Base-by-base conservation (phyloP, 2,797 vertebrate species). In the Neopelma chrysocephalum region DNA sequence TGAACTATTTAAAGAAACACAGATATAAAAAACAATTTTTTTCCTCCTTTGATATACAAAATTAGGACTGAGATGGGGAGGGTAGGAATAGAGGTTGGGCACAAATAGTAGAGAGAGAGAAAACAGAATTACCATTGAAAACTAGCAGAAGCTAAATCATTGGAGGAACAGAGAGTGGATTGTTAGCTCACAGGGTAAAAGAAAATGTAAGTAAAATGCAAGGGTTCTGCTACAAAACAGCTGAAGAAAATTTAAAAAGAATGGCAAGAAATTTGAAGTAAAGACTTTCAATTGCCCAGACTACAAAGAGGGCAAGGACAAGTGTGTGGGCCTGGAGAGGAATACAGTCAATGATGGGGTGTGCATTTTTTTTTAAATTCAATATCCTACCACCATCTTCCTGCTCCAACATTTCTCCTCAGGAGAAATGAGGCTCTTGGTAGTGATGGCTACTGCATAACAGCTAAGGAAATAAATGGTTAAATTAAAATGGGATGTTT, bases 51-150 rank as follows among this genome's bases (percentile, higher is more conserved):
- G 21, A 70, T 86, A 34, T 61, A 82, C 8, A 76, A 78, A 70
- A 70, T 31, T 38, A 62, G 66, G 64, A 29, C 31, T n/a, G 5
- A 4, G 0, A 3, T 2, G 9, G 5, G 2, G 6, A 65, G 42
- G 16, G 62, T 16, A 23, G 13, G 40, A 80, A 32, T 0, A 91
- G 18, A 29, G 20, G 6, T 13, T 85, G 58, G 36, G 43, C 29
- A 48, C 12, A 76, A 88, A 79, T 25, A 89, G 50, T 6, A 84
- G 50, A 64, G 15, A 38, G 31, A 75, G 43, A 89, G 10, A 58
- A 79, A 95, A 88, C 5, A 93, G 75, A 85, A 76, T 62, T 91
- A 36, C 38, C 57, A 23, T 8, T 71, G 70, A 57, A 93, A 87
- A 89, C 68, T 54, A 71, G 48, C 61, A 82, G 69, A 75, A 83